Percentiles rank a stretch among this genome's conserved stretches.
These are phyloP conservation scores for Halcyon smyrnensis DNA, from an alignment of 2,797 vertebrate genomes.

Conservation along the genomic window DNA sequence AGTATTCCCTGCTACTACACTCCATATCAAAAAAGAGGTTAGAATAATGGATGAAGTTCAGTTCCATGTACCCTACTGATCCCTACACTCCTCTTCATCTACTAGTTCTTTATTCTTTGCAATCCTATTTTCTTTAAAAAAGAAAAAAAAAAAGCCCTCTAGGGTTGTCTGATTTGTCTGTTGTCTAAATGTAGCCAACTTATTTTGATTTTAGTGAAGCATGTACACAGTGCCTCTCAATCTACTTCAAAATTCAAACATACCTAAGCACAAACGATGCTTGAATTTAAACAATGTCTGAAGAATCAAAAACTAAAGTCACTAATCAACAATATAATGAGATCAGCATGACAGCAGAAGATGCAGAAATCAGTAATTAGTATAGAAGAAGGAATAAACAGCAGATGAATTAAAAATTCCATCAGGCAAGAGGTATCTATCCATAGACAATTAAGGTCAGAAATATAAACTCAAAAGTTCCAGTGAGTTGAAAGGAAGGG, in stretches of 20 bases:
- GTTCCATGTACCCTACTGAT: background rate
- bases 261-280: background rate
- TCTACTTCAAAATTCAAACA: background rate
- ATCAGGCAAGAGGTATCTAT: background rate
- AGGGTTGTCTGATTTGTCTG: background rate
- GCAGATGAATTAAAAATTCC: background rate
- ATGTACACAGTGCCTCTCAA: accelerated
- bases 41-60: background rate
- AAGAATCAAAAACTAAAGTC: background rate
- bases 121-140: background rate
- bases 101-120: background rate
- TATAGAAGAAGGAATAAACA: background rate
- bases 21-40: background rate
- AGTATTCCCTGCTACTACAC: background rate
- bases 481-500: background rate
- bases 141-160: background rate
- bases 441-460: background rate
- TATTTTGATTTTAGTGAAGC: background rate
- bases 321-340: background rate
- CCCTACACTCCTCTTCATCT: background rate
- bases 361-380: background rate
- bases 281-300: background rate
- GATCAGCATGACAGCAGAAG: background rate
- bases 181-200: background rate
- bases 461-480: background rate